Percentiles rank a stretch among this genome's conserved stretches.
Evolutionary conservation across 2,888 invertebrate species (phyloP).

Genomic region (Empis stercorea): DNA sequence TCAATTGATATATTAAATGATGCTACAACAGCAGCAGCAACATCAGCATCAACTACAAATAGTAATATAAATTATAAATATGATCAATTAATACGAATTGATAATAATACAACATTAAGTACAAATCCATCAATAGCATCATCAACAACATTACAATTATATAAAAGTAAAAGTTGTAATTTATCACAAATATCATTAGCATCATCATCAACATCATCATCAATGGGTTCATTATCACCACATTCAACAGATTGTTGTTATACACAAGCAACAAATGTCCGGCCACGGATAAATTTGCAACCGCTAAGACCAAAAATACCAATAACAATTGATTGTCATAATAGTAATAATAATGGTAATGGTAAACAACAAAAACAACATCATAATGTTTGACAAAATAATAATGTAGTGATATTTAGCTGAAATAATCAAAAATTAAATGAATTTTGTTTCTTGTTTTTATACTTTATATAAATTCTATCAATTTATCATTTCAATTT

Average conservation of each 20-base stretch:
- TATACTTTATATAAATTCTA: background rate
- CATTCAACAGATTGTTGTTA: constrained; percentile 18
- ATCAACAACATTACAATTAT: constrained; percentile 18
- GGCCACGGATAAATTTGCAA: too few species aligned
- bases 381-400: constrained; percentile 10
- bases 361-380: background rate
- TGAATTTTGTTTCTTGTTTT: constrained; percentile 9
- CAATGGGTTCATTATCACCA: constrained; percentile 4
- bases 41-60: constrained; percentile 22
- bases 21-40: constrained; percentile 3
- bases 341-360: background rate
- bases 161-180: constrained; percentile 23
- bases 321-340: constrained; percentile 3
- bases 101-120: background rate
- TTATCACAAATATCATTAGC: constrained; percentile 11
- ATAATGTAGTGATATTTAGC: constrained; percentile 10
- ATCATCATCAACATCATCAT: constrained; percentile 7
- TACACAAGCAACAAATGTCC: constrained; percentile 13
- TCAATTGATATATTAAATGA: constrained; percentile 13
- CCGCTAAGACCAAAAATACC: constrained; percentile 9
- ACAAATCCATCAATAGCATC: background rate
- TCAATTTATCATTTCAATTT: too few species aligned
- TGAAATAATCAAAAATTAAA: constrained; percentile 9
- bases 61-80: constrained; percentile 15
- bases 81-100: background rate